Conservation (phyloP, 2,113 vertebrate genomes). For the Alaudala cheleensis region DNA sequence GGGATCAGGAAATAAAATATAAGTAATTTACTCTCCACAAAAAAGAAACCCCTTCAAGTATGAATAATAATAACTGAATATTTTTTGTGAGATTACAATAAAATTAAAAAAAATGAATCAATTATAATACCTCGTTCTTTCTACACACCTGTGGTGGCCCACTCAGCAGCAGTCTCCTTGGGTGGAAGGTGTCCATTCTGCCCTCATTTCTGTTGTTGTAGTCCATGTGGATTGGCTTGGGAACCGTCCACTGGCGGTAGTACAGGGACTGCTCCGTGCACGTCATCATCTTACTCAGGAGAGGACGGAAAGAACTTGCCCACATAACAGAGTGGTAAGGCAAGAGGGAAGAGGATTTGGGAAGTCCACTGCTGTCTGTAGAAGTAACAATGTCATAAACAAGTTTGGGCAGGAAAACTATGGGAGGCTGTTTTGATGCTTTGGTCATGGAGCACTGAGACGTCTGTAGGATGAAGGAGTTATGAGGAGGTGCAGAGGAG, state of each 20-base stretch:
- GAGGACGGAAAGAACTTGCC: slow-evolving; percentile 93
- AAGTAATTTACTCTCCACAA: not conserved
- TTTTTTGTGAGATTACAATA: not conserved
- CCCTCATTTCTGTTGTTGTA: slow-evolving; percentile 87
- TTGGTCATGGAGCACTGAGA: slow-evolving; percentile 85
- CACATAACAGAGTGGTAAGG: slow-evolving; percentile 91
- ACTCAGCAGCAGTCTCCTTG: slow-evolving; percentile 91
- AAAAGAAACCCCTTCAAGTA: not conserved
- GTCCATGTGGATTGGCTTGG: slow-evolving; percentile 92
- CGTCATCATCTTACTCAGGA: slow-evolving; percentile 96
- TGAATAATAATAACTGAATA: not conserved
- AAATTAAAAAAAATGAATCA: not conserved
- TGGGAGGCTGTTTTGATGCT: slow-evolving; percentile 84
- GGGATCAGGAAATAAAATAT: not conserved
- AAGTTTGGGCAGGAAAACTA: slow-evolving; percentile 90
- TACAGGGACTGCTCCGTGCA: slow-evolving; percentile 97
- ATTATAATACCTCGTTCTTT: not conserved
- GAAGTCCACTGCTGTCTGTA: slow-evolving; percentile 88
- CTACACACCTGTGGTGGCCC: slow-evolving; percentile 93
- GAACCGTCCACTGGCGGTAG: slow-evolving; percentile 95
- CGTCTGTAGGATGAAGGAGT: slow-evolving; percentile 66
- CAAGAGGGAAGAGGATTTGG: slow-evolving; percentile 91
- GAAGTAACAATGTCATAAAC: slow-evolving; percentile 88
- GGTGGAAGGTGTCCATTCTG: slow-evolving; percentile 89
- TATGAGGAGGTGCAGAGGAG: slow-evolving; percentile 65